These are phyloP conservation scores for Coecobrya sp. DNA, from an alignment of 2,888 invertebrate genomes.

Conservation along the genomic window DNA sequence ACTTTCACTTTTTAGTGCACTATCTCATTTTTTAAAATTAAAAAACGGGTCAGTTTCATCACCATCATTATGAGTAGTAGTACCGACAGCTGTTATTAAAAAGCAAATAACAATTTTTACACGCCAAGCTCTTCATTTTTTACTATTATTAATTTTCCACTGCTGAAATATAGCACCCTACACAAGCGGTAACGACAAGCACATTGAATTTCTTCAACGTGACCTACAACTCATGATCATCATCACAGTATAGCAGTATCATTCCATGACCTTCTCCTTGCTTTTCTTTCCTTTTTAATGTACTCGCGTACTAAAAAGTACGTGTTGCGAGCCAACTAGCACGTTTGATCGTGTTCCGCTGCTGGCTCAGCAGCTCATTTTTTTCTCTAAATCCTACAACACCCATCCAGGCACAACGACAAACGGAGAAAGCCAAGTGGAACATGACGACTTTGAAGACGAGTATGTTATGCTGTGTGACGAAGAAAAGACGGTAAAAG, in stretches of 20 bases:
- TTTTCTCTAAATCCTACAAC: constrained; percentile 19
- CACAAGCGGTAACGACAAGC: neutral
- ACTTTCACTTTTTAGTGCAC: neutral
- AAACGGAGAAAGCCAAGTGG: neutral
- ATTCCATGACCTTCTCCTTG: constrained; percentile 43
- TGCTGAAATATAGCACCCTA: neutral
- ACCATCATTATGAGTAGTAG: neutral
- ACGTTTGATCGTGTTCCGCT: constrained; percentile 31
- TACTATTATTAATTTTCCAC: neutral
- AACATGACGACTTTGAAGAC: neutral
- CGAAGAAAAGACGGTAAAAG: neutral
- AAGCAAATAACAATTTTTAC: neutral
- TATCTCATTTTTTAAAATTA: neutral
- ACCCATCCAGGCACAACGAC: constrained; percentile 10
- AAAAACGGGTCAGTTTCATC: neutral
- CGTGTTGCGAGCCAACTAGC: constrained; percentile 10
- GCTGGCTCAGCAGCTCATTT: constrained; percentile 25
- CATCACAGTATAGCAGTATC: neutral
- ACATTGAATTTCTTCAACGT: constrained; percentile 7
- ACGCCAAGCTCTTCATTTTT: neutral
- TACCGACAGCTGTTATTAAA: neutral
- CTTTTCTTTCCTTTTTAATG: constrained; percentile 38
- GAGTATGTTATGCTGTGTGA: neutral
- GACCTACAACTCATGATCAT: constrained; percentile 19
- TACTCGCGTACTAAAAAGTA: neutral